Conservation (phyloP, 2,113 vertebrate genomes). For the Callaeas wilsoni region DNA sequence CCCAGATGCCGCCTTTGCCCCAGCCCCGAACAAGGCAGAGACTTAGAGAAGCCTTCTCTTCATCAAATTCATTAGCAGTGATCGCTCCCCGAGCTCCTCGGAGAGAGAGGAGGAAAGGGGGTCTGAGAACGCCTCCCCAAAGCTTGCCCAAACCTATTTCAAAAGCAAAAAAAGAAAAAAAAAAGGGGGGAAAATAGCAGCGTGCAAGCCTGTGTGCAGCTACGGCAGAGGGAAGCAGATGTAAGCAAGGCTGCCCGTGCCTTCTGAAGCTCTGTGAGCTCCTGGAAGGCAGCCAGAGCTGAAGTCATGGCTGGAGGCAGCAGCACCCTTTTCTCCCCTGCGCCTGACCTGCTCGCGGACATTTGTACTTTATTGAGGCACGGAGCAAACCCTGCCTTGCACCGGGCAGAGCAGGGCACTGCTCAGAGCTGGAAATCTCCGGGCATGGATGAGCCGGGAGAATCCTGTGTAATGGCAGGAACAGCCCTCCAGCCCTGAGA, state of each 20-base stretch:
- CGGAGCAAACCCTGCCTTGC: neutral
- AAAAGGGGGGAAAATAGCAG: neutral
- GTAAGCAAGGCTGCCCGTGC: neutral
- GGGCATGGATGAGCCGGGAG: neutral
- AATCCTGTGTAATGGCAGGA: neutral
- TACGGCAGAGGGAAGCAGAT: conserved; percentile 42
- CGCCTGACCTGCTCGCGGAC: neutral
- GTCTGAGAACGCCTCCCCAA: neutral
- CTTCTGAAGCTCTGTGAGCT: neutral
- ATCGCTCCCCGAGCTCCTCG: neutral
- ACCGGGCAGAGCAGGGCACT: neutral
- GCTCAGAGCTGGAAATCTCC: neutral
- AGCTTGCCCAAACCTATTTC: neutral
- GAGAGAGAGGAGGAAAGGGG: neutral
- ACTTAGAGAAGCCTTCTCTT: neutral
- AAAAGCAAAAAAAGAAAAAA: neutral
- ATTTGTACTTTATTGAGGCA: neutral
- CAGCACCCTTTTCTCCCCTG: neutral
- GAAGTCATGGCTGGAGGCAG: neutral
- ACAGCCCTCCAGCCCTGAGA: neutral
- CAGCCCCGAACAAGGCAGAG: neutral
- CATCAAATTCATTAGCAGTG: neutral
- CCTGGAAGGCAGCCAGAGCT: conserved; percentile 53
- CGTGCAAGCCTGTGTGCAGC: neutral
- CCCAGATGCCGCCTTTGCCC: neutral